Evolutionary conservation across 1,140 invertebrate genomes (phyloP).

Genomic region (Brachionus koreanus): DNA sequence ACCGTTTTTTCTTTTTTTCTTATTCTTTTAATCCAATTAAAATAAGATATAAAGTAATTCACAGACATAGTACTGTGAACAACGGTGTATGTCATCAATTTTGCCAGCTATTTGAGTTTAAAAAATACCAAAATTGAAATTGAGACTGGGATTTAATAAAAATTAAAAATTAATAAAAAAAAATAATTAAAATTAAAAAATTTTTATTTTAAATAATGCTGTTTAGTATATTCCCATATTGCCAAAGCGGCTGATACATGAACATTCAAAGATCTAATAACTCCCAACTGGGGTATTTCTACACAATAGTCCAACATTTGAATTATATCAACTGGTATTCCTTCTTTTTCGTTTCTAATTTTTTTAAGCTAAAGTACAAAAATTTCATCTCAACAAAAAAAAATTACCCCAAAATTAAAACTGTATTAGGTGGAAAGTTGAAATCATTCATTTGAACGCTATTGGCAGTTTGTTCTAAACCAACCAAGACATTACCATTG

Average conservation of each 20-base stretch:
- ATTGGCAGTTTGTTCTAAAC: slow-evolving; percentile 82
- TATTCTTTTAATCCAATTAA: too few relatives aligned
- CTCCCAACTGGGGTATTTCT: slow-evolving; percentile 83
- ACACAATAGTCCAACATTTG: slow-evolving; percentile 79
- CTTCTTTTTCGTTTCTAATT: slow-evolving; percentile 83
- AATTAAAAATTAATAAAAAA: too few relatives aligned
- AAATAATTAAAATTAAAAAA: background rate
- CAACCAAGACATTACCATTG: slow-evolving; percentile 74
- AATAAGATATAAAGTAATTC: too few relatives aligned
- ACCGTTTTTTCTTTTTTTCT: too few relatives aligned
- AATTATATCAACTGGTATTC: slow-evolving; percentile 80
- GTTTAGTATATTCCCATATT: slow-evolving; percentile 78
- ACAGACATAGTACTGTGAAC: too few relatives aligned
- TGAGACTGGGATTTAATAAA: too few relatives aligned
- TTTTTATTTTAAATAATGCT: slow-evolving; percentile 59
- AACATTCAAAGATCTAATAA: slow-evolving; percentile 84
- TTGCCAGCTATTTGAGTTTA: too few relatives aligned
- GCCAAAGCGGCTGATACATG: slow-evolving; percentile 87
- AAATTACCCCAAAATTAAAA: slow-evolving; percentile 80
- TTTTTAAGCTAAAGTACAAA: slow-evolving; percentile 32
- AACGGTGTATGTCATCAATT: too few relatives aligned
- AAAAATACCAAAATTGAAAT: too few relatives aligned
- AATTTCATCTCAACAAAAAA: background rate
- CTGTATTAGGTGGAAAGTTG: slow-evolving; percentile 73
- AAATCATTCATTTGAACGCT: slow-evolving; percentile 71